These are phyloP conservation scores for Euplagia quadripunctaria DNA, from an alignment of 2,888 invertebrate genomes.

Conservation along the genomic window DNA sequence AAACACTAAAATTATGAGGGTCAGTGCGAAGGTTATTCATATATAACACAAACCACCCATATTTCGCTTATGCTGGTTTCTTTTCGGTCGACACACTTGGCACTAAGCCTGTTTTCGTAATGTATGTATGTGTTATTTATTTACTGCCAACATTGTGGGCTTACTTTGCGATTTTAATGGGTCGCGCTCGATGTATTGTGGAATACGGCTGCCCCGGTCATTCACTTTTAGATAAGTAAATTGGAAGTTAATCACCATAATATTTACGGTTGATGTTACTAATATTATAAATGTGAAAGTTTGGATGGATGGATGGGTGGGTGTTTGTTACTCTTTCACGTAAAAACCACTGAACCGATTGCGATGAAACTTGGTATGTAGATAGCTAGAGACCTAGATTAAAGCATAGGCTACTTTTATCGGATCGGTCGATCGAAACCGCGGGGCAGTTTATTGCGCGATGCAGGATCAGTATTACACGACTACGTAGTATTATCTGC, in stretches of 20 bases:
- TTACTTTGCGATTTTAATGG: conserved; percentile 27
- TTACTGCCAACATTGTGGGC: conserved; percentile 30
- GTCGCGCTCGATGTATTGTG: not conserved
- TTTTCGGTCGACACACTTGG: conserved; percentile 39
- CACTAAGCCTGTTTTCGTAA: conserved; percentile 26
- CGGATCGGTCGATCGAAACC: no score
- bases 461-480: not conserved
- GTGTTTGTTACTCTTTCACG: no score
- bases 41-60: conserved; percentile 37
- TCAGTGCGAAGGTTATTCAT: conserved; percentile 19
- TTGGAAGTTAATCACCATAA: not conserved
- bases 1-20: conserved; percentile 12
- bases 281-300: no score
- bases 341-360: no score
- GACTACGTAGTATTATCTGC: no score
- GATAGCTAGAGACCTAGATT: no score
- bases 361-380: no score
- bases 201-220: not conserved
- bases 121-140: conserved; percentile 34
- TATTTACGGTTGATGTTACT: not conserved
- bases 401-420: no score
- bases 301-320: no score
- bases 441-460: no score
- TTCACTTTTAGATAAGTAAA: not conserved
- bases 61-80: conserved; percentile 24